Percentiles rank a stretch among this genome's conserved stretches.
These are phyloP conservation scores for Anabacerthia variegaticeps DNA, from an alignment of 2,797 vertebrate genomes.

Conservation along the genomic window DNA sequence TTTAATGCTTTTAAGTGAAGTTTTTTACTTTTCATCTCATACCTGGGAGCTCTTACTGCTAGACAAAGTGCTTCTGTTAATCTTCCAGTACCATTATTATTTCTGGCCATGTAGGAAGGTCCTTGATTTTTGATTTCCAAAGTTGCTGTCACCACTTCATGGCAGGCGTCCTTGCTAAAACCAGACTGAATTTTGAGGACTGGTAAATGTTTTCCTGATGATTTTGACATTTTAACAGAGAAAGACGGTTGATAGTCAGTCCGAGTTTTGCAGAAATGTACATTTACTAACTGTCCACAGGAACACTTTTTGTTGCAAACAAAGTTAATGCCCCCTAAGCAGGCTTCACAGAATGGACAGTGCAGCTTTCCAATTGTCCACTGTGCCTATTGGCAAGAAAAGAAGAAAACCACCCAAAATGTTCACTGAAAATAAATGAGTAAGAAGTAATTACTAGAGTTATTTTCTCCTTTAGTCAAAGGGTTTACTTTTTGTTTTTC, in stretches of 20 bases:
- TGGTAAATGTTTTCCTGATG: conserved; percentile 52
- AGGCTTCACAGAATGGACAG: conserved; percentile 85
- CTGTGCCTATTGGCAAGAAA: conserved; percentile 81
- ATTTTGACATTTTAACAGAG: conserved; percentile 62
- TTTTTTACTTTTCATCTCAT: conserved; percentile 57
- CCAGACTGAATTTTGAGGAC: conserved; percentile 40
- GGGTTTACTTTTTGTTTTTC: conserved; percentile 39
- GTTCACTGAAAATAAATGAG: conserved; percentile 44
- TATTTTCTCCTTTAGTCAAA: conserved; percentile 14
- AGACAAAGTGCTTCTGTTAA: conserved; percentile 75
- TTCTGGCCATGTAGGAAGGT: conserved; percentile 43
- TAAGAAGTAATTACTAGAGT: neutral
- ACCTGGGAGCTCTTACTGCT: conserved; percentile 67
- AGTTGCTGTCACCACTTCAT: conserved; percentile 26
- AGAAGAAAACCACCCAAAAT: conserved; percentile 23
- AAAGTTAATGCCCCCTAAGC: conserved; percentile 87
- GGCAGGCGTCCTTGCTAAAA: conserved; percentile 40
- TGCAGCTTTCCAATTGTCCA: conserved; percentile 84
- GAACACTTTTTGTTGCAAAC: conserved; percentile 82
- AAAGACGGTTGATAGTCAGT: conserved; percentile 76
- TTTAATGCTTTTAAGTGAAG: conserved; percentile 50
- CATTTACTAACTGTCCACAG: conserved; percentile 79
- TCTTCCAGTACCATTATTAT: conserved; percentile 50
- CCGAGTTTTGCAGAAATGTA: conserved; percentile 83
- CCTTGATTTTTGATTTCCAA: conserved; percentile 52